Percentiles rank a stretch among this genome's conserved stretches.
phyloP scores from a whole-genome alignment of 2,888 invertebrate species.

The Rhamphomyia laevipes region DNA sequence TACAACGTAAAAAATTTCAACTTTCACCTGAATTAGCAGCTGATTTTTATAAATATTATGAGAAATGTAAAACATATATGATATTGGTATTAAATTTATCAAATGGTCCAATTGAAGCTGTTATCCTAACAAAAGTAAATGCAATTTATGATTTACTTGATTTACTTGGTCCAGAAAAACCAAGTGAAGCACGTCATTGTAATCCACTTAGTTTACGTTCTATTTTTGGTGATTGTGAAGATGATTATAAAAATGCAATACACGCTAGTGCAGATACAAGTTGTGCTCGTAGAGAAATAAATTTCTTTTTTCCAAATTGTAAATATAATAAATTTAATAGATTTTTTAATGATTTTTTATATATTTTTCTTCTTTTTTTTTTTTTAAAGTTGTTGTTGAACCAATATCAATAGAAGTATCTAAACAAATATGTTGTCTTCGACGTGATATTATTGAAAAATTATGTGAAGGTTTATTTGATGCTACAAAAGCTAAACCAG shows the following conservation, averaged over 20 bases:
- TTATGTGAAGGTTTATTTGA: not conserved
- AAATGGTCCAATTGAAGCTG: constrained; percentile 57
- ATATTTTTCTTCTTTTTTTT: too few species aligned
- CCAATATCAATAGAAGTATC: not conserved
- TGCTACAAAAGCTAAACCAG: not conserved
- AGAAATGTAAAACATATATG: constrained; percentile 62
- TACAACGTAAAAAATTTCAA: constrained; percentile 52
- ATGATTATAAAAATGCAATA: constrained; percentile 57
- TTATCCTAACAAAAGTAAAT: constrained; percentile 55
- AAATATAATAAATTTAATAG: not conserved
- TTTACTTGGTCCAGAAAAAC: constrained; percentile 56
- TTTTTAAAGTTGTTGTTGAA: too few species aligned
- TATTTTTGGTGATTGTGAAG: constrained; percentile 52
- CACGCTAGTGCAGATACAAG: constrained; percentile 63
- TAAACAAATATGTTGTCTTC: too few species aligned
- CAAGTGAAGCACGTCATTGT: constrained; percentile 50
- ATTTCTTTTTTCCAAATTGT: constrained; percentile 75
- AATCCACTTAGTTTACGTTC: constrained; percentile 59
- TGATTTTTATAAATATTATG: constrained; percentile 67
- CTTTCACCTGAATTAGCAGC: constrained; percentile 77
- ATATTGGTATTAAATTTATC: constrained; percentile 70
- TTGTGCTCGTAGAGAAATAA: constrained; percentile 65
- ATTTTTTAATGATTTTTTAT: too few species aligned
- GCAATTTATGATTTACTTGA: constrained; percentile 61
- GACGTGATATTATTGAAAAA: not conserved